phyloP scores from a whole-genome alignment of 2,113 vertebrate species.

The Macquaria ambigua region DNA sequence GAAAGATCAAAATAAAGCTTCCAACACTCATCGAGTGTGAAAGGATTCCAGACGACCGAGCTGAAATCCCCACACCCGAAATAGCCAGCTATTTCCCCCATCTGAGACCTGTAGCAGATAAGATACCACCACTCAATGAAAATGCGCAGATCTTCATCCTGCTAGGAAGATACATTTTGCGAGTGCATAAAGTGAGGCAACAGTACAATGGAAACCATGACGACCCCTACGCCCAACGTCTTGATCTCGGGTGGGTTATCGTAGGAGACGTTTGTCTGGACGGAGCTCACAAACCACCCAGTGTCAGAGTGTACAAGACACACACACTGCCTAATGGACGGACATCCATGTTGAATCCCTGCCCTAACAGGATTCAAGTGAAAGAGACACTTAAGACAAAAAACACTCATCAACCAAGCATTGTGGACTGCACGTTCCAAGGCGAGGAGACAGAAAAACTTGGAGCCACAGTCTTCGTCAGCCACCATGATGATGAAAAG shows the following conservation, averaged over 20 bases:
- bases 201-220: background rate
- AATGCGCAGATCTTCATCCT: background rate
- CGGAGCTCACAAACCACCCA: no score
- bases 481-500: background rate
- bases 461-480: no score
- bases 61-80: background rate
- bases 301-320: no score
- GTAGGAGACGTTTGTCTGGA: no score
- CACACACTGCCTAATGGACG: background rate
- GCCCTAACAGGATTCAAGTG: background rate
- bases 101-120: background rate
- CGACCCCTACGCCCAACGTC: background rate
- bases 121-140: background rate
- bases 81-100: background rate
- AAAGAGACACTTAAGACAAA: background rate
- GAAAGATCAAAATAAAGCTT: no score
- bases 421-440: background rate
- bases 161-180: background rate
- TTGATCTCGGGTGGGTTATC: background rate
- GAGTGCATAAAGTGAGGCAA: background rate
- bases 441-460: background rate
- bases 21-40: conserved; percentile 4
- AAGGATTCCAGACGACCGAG: background rate
- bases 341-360: no score
- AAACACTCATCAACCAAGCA: background rate